phyloP scores from a whole-genome alignment of 1,140 invertebrate genomes.

The Sweltsa coloradensis region DNA sequence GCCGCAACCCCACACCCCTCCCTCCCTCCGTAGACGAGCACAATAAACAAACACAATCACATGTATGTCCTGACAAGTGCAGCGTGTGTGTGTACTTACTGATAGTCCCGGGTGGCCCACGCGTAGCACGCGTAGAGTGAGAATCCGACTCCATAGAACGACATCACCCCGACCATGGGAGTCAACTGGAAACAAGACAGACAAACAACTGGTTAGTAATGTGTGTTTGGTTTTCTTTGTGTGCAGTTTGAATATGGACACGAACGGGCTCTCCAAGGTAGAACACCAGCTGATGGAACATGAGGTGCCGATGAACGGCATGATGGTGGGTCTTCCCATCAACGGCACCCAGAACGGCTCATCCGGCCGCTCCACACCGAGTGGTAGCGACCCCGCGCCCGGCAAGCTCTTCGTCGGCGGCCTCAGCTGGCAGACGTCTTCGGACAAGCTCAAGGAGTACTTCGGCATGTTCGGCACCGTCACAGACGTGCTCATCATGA shows the following conservation, averaged over 20 bases:
- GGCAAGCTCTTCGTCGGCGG: slow-evolving; percentile 85
- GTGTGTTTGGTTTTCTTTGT: slow-evolving; percentile 14
- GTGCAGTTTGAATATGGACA: slow-evolving; percentile 37
- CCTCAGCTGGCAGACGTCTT: slow-evolving; percentile 82
- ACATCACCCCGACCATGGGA: slow-evolving; percentile 23
- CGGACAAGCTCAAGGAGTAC: slow-evolving; percentile 79
- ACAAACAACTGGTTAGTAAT: not conserved
- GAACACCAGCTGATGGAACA: slow-evolving; percentile 39
- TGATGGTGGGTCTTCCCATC: slow-evolving; percentile 48
- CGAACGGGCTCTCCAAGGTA: slow-evolving; percentile 30
- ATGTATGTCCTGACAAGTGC: no score
- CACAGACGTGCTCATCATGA: slow-evolving; percentile 88
- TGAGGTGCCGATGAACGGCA: slow-evolving; percentile 42
- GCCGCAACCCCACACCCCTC: no score
- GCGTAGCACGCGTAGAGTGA: slow-evolving; percentile 18
- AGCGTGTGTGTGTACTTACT: no score
- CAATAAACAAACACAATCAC: no score
- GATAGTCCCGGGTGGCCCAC: slow-evolving; percentile 27
- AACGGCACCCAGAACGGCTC: slow-evolving; percentile 27
- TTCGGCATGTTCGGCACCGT: slow-evolving; percentile 85
- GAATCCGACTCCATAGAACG: slow-evolving; percentile 12
- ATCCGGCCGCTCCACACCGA: slow-evolving; percentile 26
- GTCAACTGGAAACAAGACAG: slow-evolving; percentile 24
- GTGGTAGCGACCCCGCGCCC: slow-evolving; percentile 56
- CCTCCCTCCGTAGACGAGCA: no score